phyloP scores from a whole-genome alignment of 2,888 invertebrate species.

The Dromius quadrimaculatus region DNA sequence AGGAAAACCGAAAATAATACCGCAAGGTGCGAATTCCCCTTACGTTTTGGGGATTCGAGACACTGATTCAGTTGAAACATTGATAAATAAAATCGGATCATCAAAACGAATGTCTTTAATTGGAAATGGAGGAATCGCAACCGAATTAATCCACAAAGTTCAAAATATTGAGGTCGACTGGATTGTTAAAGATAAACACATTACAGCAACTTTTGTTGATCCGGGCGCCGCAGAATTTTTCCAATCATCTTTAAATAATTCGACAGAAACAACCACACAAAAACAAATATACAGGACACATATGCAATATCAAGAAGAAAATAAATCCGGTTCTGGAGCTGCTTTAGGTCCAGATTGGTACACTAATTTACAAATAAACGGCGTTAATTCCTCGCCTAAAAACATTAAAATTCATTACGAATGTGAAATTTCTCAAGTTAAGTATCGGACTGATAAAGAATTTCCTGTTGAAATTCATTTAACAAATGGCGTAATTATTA shows the following conservation, averaged over 20 bases:
- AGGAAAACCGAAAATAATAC: constrained; percentile 84
- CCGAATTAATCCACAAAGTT: constrained; percentile 93
- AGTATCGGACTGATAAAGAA: constrained; percentile 59
- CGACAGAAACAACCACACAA: constrained; percentile 53
- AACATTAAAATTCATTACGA: constrained; percentile 74
- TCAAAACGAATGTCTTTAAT: constrained; percentile 84
- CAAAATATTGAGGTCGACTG: constrained; percentile 88
- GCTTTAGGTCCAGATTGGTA: constrained; percentile 99
- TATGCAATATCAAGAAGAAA: constrained; percentile 75
- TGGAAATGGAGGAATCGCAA: constrained; percentile 99
- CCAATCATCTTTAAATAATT: constrained; percentile 68
- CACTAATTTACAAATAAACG: constrained; percentile 73
- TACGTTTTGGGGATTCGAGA: constrained; percentile 91
- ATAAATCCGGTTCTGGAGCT: constrained; percentile 76
- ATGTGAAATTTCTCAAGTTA: constrained; percentile 69
- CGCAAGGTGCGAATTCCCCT: constrained; percentile 70
- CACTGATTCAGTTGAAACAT: constrained; percentile 89
- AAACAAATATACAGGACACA: constrained; percentile 65
- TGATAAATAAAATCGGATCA: constrained; percentile 77
- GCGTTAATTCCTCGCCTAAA: constrained; percentile 64
- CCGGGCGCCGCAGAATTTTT: constrained; percentile 96
- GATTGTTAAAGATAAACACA: constrained; percentile 93
- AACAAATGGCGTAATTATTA: constrained; percentile 77
- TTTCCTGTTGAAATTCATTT: constrained; percentile 78
- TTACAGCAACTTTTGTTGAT: constrained; percentile 95